Evolutionary conservation across 2,888 invertebrate species (phyloP), one percentile per base, ranked within the genome.

Genomic region (Ecliptopera silaceata): DNA sequence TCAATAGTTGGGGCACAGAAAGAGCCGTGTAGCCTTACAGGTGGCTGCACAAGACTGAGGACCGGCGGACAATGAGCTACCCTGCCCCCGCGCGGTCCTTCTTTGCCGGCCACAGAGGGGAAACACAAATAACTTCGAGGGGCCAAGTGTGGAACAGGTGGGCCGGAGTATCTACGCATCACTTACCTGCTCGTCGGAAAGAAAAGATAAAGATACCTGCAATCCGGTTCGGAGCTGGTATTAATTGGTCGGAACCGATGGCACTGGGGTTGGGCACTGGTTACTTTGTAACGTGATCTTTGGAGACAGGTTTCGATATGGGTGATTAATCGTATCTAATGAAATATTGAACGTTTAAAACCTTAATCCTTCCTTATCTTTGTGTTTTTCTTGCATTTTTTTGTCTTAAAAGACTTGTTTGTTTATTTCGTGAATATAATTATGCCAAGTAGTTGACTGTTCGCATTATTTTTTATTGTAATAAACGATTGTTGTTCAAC

Each of bases 11-110:
- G 70, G 63, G 68, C 77, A 76, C 70, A 71, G 72, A 77, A 73
- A 74, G 74, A 76, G 69, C 76, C 81, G 80, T 83, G 80, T 83
- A 77, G 73, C 79, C 77, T 77, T 81, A 84, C 87, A 86, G 85
- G 82, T 84, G 87, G 84, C 77, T 82, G 80, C 78, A 77, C 79
- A 76, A 80, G 73, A 86, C 84, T 84, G 82, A 72, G 72, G 68
- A 72, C 75, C 72, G 64, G 62, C 63, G 64, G 61, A 61, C 38
- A 44, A 61, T 63, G 72, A 71, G 56, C 77, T 69, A 44, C 79
- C 77, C 69, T 69, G 71, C 69, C 75, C 81, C 77, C 76, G 69
- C 75, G 41, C 57, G 42, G 43, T 20, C 64, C 66, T 32, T 54
- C 52, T 58, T 55, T 60, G 58, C 62, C 60, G 75, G 64, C 74